Evolutionary conservation across 2,797 vertebrate species (phyloP).

Genomic region (Mormyrops attenuatus): DNA sequence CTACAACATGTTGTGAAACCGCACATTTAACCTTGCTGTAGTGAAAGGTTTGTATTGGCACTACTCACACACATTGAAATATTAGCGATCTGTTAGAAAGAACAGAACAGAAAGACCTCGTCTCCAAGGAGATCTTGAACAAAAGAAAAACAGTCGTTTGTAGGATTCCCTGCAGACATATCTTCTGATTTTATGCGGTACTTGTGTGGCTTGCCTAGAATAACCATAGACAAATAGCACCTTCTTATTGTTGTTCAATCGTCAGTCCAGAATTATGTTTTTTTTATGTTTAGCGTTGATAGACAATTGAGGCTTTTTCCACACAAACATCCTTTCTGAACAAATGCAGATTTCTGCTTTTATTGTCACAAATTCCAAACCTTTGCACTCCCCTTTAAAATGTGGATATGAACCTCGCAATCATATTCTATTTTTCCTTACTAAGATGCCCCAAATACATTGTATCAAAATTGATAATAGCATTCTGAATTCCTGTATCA

Average conservation of each 20-base stretch:
- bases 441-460: background rate
- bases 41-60: background rate
- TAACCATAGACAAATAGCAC: background rate
- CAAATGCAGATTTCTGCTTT: background rate
- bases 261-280: background rate
- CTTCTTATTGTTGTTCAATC: background rate
- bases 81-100: conserved; percentile 1
- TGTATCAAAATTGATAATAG: background rate
- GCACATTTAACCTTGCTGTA: background rate
- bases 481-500: background rate
- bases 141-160: background rate
- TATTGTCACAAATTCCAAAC: background rate
- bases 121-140: conserved; percentile 8
- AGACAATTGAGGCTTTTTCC: background rate
- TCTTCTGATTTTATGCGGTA: background rate
- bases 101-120: background rate
- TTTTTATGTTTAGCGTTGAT: background rate
- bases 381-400: background rate
- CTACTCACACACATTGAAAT: background rate
- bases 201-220: background rate
- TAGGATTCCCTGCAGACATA: background rate
- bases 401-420: background rate
- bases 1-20: background rate
- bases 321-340: no score
- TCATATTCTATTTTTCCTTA: background rate